Conservation (phyloP, 2,797 vertebrate genomes). For the Sebastes melanostomus region DNA sequence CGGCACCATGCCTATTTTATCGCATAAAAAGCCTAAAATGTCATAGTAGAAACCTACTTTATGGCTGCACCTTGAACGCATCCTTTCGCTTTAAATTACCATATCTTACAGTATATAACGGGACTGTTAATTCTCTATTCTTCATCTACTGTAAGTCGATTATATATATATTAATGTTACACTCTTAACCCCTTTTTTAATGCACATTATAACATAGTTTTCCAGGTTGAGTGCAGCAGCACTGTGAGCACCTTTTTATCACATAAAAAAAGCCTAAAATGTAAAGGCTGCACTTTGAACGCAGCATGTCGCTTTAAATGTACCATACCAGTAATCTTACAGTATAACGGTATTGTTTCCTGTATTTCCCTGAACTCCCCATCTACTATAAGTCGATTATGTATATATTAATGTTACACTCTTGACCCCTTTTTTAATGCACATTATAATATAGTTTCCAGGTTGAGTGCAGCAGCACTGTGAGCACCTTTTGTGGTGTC, state of each 20-base stretch:
- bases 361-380: conserved; percentile 8
- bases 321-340: neutral
- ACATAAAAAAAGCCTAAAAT: too few species aligned
- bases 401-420: neutral
- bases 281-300: neutral
- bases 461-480: conserved; percentile 45
- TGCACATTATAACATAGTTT: conserved; percentile 18
- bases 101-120: too few species aligned
- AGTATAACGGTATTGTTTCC: neutral
- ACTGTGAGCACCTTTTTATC: too few species aligned
- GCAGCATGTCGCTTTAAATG: neutral
- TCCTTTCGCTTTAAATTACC: too few species aligned
- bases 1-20: too few species aligned
- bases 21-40: too few species aligned
- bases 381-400: conserved; percentile 8
- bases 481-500: conserved; percentile 74
- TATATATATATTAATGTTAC: neutral
- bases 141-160: conserved; percentile 13
- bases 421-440: conserved; percentile 19
- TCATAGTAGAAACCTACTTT: neutral
- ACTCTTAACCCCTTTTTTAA: conserved; percentile 17
- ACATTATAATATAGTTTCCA: conserved; percentile 31
- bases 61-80: too few species aligned
- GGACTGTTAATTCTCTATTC: neutral
- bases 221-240: conserved; percentile 41